A percentile compares a stretch with the other conserved stretches of the same genome.
Evolutionary conservation across 2,888 invertebrate species (phyloP).

Genomic region (Dolomedes plantarius): DNA sequence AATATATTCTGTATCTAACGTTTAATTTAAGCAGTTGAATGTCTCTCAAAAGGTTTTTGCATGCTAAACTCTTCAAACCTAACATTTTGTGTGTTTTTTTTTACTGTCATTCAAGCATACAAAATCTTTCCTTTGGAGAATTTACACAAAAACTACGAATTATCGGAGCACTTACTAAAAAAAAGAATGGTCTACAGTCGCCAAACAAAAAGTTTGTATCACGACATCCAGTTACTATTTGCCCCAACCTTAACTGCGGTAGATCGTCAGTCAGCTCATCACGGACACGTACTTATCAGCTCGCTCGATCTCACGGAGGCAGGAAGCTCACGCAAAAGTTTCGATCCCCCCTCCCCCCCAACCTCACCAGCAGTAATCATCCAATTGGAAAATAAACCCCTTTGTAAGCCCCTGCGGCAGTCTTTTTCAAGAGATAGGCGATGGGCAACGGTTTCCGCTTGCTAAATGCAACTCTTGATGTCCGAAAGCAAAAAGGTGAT

Average conservation of each 20-base stretch:
- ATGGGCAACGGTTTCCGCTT: conserved; percentile 56
- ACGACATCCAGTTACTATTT: background rate
- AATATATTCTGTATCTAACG: no score
- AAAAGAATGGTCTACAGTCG: background rate
- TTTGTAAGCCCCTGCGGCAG: conserved; percentile 25
- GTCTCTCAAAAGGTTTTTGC: no score
- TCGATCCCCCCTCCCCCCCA: conserved; percentile 3
- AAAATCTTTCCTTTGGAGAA: no score
- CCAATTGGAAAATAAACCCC: conserved; percentile 62
- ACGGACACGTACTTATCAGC: conserved; percentile 54
- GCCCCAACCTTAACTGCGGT: background rate
- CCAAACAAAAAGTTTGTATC: background rate
- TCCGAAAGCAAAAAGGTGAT: background rate
- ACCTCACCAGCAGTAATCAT: conserved; percentile 15
- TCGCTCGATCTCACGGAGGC: conserved; percentile 44
- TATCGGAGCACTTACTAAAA: background rate
- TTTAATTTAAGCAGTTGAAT: no score
- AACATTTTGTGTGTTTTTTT: no score
- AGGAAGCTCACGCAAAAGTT: conserved; percentile 61
- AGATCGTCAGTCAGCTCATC: conserved; percentile 27
- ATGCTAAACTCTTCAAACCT: no score
- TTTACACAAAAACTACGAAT: no score
- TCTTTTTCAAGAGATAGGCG: background rate
- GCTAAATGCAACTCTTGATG: background rate
- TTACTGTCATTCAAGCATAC: no score